Conservation (phyloP, 2,797 vertebrate species). For the Prunella strophiata region DNA sequence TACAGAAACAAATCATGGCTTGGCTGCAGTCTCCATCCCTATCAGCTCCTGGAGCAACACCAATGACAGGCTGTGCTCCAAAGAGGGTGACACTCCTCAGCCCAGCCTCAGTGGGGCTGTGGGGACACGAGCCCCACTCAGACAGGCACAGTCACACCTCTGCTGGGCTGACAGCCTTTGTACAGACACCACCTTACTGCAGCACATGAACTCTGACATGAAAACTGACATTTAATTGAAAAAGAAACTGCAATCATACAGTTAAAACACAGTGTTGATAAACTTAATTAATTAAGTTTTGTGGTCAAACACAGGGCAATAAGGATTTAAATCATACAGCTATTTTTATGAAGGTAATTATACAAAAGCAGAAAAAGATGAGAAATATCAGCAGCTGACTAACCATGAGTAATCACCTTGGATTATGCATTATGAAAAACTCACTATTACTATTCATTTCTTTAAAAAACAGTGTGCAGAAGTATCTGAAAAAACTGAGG, state of each 20-base stretch:
- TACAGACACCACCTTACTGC: not conserved
- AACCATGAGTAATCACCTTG: constrained; percentile 17
- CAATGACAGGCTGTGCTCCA: not conserved
- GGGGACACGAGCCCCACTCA: accelerated
- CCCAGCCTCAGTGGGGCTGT: not conserved
- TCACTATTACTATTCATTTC: not conserved
- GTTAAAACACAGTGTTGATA: not conserved
- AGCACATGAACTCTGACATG: not conserved
- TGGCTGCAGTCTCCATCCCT: not conserved
- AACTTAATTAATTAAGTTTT: not conserved
- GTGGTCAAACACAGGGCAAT: not conserved
- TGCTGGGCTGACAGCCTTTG: not conserved
- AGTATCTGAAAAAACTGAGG: not conserved
- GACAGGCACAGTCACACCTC: not conserved
- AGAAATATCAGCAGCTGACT: constrained; percentile 4
- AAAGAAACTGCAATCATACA: not conserved
- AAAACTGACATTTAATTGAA: not conserved
- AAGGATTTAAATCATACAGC: not conserved
- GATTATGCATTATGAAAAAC: constrained; percentile 7
- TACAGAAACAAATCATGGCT: not conserved
- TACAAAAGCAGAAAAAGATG: not conserved
- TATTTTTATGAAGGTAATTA: constrained; percentile 10
- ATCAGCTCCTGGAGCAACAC: not conserved
- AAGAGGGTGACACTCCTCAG: not conserved
- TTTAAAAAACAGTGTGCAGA: not conserved